Conservation (phyloP, 2,888 invertebrate genomes). For the Molorchus minor region DNA sequence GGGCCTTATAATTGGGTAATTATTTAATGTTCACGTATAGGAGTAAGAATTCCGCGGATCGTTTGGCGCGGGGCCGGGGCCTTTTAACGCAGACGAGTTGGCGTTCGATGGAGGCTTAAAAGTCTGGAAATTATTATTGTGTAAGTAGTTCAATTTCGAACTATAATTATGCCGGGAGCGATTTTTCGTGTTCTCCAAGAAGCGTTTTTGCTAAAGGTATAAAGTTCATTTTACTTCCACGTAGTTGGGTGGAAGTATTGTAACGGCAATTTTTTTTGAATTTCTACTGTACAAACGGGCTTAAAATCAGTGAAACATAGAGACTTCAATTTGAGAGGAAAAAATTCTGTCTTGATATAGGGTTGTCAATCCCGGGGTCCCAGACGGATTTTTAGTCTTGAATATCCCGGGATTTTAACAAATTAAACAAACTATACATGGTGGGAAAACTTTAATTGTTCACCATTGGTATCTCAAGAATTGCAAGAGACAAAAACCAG, state of each 20-base stretch:
- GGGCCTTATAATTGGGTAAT: conserved; percentile 15
- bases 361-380: too few relatives aligned
- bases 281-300: background rate
- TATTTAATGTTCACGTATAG: conserved; percentile 25
- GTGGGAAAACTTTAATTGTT: too few relatives aligned
- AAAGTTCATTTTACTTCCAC: background rate
- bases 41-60: conserved; percentile 16
- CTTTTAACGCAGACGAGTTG: conserved; percentile 5
- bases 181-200: too few relatives aligned
- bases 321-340: too few relatives aligned
- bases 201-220: too few relatives aligned
- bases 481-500: too few relatives aligned
- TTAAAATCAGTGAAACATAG: background rate
- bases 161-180: background rate
- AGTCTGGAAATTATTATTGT: conserved; percentile 9
- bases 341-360: too few relatives aligned
- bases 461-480: too few relatives aligned
- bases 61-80: conserved; percentile 3
- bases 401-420: too few relatives aligned
- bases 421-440: too few relatives aligned
- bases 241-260: background rate
- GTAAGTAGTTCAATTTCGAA: conserved; percentile 8
- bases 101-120: conserved; percentile 6
- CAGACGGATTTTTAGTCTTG: too few relatives aligned
- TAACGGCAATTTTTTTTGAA: background rate